Base-by-base conservation (phyloP, 2,888 invertebrate species). In the Pecten maximus region DNA sequence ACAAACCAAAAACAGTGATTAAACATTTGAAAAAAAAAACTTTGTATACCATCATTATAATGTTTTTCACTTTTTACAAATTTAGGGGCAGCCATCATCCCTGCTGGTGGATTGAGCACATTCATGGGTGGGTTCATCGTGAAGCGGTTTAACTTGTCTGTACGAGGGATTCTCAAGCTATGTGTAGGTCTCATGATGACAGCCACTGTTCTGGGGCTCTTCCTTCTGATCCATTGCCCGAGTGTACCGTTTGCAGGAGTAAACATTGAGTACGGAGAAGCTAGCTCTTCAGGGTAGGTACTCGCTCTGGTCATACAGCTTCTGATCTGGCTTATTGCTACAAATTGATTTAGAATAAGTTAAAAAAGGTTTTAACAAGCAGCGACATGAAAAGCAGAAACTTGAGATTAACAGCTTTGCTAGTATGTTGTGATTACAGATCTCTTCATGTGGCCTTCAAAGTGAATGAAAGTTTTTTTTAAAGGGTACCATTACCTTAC, bases 71-170 rank as follows among this genome's bases (percentile, higher is more conserved):
- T 88, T 28, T 74, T 91, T 87, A 40, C 93, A 98, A 98, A 98
- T 16, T 97, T 98, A 74, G 98, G 98, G 87, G 98, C 98, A 0
- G 74, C 74, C 2, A 74, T 74, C 3, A 98, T 99, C 0, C 98
- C 98, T 0, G 98, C 98, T 1, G 98, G 98, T 0, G 98, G 98
- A 0, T 98, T 98, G 0, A 98, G 98, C 28, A 98, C 98, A 0
- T 98, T 98, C 96, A 96, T 98, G 1, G 98, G 98, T 19, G 98
- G 98, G 0, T 98, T 98, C 97, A 97, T 98, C 91, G 98, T 98
- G 54, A 98, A 98, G 97, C 97, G 97, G 89, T 98, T 98, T 97
- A 97, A 98, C 91, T 97, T 98, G 88, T 97, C 93, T 86, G 94
- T 96, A 40, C 91, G 93, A 4, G 95, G 96, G 8, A 96, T 96